phyloP scores from a whole-genome alignment of 2,888 invertebrate species.

The Amiota mariae region DNA sequence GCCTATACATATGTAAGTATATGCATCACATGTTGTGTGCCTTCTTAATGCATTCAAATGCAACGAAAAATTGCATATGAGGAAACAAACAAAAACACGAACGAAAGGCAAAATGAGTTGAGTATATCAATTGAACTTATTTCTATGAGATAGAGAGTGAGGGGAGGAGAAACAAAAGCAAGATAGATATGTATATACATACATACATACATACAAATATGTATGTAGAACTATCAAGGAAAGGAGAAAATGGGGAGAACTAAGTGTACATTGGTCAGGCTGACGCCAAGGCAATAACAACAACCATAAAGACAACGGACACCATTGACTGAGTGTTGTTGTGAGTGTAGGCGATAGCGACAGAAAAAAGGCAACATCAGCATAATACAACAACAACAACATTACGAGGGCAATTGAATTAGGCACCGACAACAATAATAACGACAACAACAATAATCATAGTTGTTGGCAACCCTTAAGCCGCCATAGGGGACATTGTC shows the following conservation, averaged over 20 bases:
- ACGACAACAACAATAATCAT: slow-evolving; percentile 33
- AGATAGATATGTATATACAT: no score
- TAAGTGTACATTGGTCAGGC: slow-evolving; percentile 45
- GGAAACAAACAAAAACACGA: slow-evolving; percentile 37
- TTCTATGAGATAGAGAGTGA: no score
- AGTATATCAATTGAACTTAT: slow-evolving; percentile 3
- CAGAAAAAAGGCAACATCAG: slow-evolving; percentile 58
- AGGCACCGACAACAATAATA: slow-evolving; percentile 45
- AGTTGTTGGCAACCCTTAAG: slow-evolving; percentile 57
- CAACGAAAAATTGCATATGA: slow-evolving; percentile 46
- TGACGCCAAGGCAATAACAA: slow-evolving; percentile 23
- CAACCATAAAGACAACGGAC: slow-evolving; percentile 1
- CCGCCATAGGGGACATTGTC: slow-evolving; percentile 63
- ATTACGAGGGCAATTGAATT: slow-evolving; percentile 66
- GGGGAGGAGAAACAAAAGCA: no score
- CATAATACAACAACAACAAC: slow-evolving; percentile 57
- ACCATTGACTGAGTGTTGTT: neutral
- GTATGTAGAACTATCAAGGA: neutral
- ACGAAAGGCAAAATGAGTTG: neutral
- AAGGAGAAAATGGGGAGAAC: slow-evolving; percentile 34
- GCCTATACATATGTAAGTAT: no score
- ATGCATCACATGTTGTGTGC: neutral
- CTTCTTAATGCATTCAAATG: slow-evolving; percentile 28
- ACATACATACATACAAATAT: no score
- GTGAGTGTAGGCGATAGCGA: slow-evolving; percentile 16